Conservation (phyloP, 2,797 vertebrate genomes). For the Sternarchorhynchus goeldii region DNA sequence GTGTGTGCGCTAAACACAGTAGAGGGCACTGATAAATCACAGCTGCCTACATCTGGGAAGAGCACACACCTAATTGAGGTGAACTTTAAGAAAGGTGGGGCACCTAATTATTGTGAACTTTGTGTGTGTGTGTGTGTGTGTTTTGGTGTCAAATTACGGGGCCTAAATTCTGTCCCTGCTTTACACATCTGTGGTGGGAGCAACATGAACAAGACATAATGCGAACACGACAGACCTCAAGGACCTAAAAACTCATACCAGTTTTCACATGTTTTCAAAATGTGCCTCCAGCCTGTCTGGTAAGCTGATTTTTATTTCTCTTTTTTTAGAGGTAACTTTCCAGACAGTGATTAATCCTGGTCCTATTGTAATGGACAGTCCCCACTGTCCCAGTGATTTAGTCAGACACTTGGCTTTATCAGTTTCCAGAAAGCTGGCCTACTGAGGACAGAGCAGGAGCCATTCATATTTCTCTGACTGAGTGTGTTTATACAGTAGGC, state of each 20-base stretch:
- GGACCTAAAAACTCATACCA: constrained; percentile 2
- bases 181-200: constrained; percentile 51
- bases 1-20: constrained; percentile 62
- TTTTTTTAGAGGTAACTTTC: constrained; percentile 12
- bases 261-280: constrained; percentile 4
- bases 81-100: constrained; percentile 84
- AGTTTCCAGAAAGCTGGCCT: background rate
- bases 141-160: constrained; percentile 74
- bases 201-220: background rate
- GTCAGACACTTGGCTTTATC: background rate
- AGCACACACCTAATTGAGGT: constrained; percentile 88
- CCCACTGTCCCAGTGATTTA: constrained; percentile 24
- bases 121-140: constrained; percentile 60
- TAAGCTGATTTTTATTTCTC: background rate
- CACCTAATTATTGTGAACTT: constrained; percentile 85
- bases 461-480: constrained; percentile 12
- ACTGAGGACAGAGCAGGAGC: background rate
- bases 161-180: constrained; percentile 71
- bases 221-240: constrained; percentile 12
- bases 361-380: constrained; percentile 16
- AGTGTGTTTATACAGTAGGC: constrained; percentile 9
- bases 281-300: background rate
- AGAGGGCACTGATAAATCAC: constrained; percentile 80
- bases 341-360: constrained; percentile 16
- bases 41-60: constrained; percentile 75